Evolutionary conservation across 1,140 invertebrate genomes (phyloP), one percentile per base, ranked within the genome.

Genomic region (Drosophila elegans): DNA sequence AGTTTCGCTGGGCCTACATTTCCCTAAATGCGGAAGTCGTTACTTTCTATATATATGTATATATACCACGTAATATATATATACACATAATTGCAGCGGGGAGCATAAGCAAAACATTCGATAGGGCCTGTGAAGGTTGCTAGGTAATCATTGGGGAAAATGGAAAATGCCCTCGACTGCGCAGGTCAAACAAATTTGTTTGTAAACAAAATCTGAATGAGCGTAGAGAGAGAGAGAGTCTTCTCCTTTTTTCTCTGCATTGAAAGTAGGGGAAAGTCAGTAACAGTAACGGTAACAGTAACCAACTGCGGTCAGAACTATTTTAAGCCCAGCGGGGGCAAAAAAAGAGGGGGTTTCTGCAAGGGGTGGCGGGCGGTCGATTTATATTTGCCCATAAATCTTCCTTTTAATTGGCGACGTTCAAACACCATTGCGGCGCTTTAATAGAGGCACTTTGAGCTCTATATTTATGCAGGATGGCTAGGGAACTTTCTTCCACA

Each of bases 161-260:
- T 21, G 59, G 52, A 32, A 59, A 63, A 54, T n/a, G 21, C 25
- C 41, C n/a, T 13, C 59, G 5, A 88, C 74, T 85, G 82, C 82
- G 82, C 82, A 85, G 83, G 82, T 85, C 82, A 85, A 85, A 85
- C 81, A 80, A 81, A 72, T 68, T 88, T 85, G 82, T 85, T 85
- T 85, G 82, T 85, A 85, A 85, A 85, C 82, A 85, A 85, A 74
- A 82, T 81, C 27, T 27, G 13, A 32, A 29, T 46, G 56, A 59
- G 76, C 64, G 55, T 21, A 32, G 48, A 59, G 52, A 57, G 61
- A 46, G 55, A 46, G 10, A 55, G 56, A 39, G 45, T 16, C 4
- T 32, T 21, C 42, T 16, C 55, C 34, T 36, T 16, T 61, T 39
- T 36, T 16, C 57, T 25, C 59, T 76, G 59, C 64, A 55, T 49